phyloP scores from a whole-genome alignment of 2,888 invertebrate species.

The Pocota personata region DNA sequence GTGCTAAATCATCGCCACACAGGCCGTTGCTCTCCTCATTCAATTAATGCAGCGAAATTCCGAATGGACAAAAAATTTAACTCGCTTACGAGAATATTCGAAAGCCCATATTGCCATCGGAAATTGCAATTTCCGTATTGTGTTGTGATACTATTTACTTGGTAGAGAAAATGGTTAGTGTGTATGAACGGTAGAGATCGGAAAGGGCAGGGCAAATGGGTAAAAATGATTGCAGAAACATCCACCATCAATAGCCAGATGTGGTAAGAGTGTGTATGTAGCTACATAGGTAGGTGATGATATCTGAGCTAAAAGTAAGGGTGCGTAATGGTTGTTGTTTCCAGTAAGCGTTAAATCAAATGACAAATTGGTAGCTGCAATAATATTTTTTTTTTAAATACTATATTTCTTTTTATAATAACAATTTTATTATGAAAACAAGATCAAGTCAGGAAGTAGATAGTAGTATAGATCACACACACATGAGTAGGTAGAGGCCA shows the following conservation, averaged over 20 bases:
- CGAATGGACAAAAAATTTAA: conserved; percentile 39
- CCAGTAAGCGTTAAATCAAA: neutral
- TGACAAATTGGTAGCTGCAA: neutral
- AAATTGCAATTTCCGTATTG: conserved; percentile 62
- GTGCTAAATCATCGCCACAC: conserved; percentile 36
- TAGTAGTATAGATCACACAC: too few relatives aligned
- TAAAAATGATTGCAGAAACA: conserved; percentile 9
- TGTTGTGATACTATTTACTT: conserved; percentile 34
- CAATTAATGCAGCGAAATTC: conserved; percentile 55
- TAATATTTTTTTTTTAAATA: neutral
- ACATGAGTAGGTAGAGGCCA: too few relatives aligned
- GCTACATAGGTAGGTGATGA: neutral
- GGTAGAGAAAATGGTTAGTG: neutral
- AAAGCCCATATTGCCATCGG: conserved; percentile 52
- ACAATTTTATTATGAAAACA: neutral
- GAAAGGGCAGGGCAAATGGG: neutral
- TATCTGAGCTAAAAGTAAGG: neutral
- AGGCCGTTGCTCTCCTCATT: conserved; percentile 23
- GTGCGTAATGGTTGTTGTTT: neutral
- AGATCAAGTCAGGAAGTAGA: neutral
- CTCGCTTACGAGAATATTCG: conserved; percentile 40
- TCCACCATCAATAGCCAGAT: neutral
- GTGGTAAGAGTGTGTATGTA: neutral
- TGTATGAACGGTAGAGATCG: neutral
- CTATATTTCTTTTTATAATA: neutral